Evolutionary conservation across 2,113 vertebrate genomes (phyloP).

Genomic region (Thunnus maccoyii): DNA sequence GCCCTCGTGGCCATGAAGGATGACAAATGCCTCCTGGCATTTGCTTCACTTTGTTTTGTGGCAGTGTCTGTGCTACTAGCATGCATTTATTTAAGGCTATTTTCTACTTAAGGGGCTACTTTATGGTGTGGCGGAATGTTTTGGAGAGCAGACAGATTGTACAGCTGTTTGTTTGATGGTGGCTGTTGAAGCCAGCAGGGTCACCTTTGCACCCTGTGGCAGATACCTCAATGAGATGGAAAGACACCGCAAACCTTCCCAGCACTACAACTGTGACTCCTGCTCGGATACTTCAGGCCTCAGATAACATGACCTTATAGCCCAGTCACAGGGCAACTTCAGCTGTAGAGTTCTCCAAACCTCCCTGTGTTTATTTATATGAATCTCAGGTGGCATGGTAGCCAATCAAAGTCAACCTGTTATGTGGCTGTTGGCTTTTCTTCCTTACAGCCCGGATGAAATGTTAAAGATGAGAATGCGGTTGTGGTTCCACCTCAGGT

Average conservation of each 20-base stretch:
- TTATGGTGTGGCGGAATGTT: constrained; percentile 67
- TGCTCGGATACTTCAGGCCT: constrained; percentile 23
- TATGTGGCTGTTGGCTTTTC: constrained; percentile 63
- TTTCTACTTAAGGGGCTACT: constrained; percentile 69
- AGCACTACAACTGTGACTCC: constrained; percentile 29
- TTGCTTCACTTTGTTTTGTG: constrained; percentile 80
- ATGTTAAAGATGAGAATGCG: constrained; percentile 73
- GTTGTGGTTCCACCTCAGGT: constrained; percentile 79
- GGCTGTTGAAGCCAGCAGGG: constrained; percentile 44
- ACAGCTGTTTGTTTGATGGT: constrained; percentile 74
- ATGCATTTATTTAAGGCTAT: constrained; percentile 78
- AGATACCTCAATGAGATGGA: constrained; percentile 68
- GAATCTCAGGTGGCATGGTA: constrained; percentile 65
- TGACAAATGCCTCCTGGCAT: constrained; percentile 81
- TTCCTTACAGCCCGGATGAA: constrained; percentile 47
- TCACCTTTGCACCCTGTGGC: constrained; percentile 73
- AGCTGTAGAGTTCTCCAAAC: constrained; percentile 40
- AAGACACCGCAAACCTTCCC: constrained; percentile 53
- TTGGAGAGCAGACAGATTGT: constrained; percentile 56
- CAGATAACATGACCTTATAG: constrained; percentile 61
- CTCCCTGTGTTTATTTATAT: constrained; percentile 62
- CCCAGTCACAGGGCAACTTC: constrained; percentile 41
- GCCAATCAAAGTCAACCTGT: constrained; percentile 75
- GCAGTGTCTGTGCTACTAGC: constrained; percentile 71
- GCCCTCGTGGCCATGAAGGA: constrained; percentile 75